Percentiles rank a stretch among this genome's conserved stretches.
Evolutionary conservation across 2,797 vertebrate species (phyloP).

Genomic region (Melanotaenia maccullochi): DNA sequence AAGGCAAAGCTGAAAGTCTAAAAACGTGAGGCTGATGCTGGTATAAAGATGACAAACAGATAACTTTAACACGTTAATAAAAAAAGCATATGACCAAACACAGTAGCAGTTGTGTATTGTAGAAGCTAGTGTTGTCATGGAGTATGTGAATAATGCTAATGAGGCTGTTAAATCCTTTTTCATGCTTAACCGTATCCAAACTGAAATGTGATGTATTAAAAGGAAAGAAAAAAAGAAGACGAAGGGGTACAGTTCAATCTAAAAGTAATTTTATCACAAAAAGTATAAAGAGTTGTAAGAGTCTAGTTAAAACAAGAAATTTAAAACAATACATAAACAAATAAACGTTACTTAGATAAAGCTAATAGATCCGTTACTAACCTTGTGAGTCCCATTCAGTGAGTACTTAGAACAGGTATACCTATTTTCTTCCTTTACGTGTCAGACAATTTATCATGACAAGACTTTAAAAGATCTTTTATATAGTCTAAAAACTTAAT

Average conservation of each 20-base stretch:
- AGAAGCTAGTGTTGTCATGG: not conserved
- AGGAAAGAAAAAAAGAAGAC: not conserved
- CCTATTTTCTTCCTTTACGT: not conserved
- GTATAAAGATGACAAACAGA: not conserved
- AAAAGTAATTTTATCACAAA: not conserved
- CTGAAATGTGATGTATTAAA: not conserved
- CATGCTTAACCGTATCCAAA: not conserved
- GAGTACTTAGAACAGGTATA: slow-evolving; percentile 5
- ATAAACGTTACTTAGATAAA: not conserved
- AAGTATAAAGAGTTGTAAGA: not conserved
- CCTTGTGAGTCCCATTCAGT: slow-evolving; percentile 75
- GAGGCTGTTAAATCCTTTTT: not conserved
- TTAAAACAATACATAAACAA: not conserved
- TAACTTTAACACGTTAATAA: not conserved
- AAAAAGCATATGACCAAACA: not conserved
- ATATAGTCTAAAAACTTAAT: not conserved
- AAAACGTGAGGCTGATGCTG: not conserved
- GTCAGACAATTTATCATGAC: not conserved
- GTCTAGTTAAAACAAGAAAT: not conserved
- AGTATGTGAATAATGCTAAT: not conserved
- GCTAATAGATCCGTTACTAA: slow-evolving; percentile 48
- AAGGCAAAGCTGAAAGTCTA: not conserved
- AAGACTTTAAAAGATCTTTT: not conserved
- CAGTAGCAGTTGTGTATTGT: not conserved
- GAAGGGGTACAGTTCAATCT: not conserved